Conservation (phyloP, 2,888 invertebrate species). For the Mamestra brassicae region DNA sequence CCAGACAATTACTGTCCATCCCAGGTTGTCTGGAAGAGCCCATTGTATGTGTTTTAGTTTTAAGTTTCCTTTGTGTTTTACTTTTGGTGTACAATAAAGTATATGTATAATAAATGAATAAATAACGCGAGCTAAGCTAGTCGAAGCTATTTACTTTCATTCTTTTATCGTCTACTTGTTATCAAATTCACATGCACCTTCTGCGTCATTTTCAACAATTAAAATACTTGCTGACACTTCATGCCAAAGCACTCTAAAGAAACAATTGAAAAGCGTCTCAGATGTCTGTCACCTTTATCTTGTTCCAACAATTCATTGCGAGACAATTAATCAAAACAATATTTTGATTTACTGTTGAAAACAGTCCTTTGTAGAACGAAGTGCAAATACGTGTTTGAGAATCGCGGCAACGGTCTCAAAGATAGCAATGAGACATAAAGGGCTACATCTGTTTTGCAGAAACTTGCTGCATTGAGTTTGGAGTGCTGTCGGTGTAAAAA, state of each 20-base stretch:
- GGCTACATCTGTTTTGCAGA: not conserved
- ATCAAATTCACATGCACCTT: not conserved
- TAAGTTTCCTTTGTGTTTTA: too few relatives aligned
- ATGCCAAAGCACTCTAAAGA: not conserved
- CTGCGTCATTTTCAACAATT: not conserved
- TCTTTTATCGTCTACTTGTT: not conserved
- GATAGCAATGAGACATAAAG: slow-evolving; percentile 3
- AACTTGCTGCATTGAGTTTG: slow-evolving; percentile 4
- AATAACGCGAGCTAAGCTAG: too few relatives aligned
- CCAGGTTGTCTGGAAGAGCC: too few relatives aligned
- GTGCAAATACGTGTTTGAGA: slow-evolving; percentile 8
- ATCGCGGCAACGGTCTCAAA: not conserved
- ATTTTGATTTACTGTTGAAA: slow-evolving; percentile 1
- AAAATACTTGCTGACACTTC: not conserved
- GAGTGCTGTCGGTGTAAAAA: not conserved
- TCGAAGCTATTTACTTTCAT: not conserved
- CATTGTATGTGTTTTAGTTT: too few relatives aligned
- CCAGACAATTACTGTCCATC: too few relatives aligned
- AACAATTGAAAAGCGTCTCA: slow-evolving; percentile 1
- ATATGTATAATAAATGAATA: too few relatives aligned
- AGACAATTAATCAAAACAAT: slow-evolving; percentile 3
- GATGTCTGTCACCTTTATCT: not conserved
- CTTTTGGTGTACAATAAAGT: too few relatives aligned
- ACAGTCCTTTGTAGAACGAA: not conserved
- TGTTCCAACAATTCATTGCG: not conserved